Percentiles rank a stretch among this genome's conserved stretches.
Conservation (phyloP, 2,888 invertebrate genomes). For the Caenorhabditis japonica region DNA sequence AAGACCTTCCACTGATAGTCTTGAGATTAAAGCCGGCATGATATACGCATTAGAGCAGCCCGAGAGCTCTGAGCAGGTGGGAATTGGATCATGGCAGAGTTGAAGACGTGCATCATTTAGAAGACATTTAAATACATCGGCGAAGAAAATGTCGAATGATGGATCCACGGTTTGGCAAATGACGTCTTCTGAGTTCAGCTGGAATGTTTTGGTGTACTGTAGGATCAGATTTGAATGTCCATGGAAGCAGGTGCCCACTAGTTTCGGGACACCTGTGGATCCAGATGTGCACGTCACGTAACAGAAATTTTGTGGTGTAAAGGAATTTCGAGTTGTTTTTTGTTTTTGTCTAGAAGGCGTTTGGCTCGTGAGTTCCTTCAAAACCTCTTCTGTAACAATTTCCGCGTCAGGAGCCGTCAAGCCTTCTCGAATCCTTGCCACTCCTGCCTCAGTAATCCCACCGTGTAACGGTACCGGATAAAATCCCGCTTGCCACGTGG, state of each 20-base stretch:
- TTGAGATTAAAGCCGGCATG: slow-evolving; percentile 69
- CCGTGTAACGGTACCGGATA: slow-evolving; percentile 31
- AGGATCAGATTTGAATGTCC: slow-evolving; percentile 66
- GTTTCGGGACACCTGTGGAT: slow-evolving; percentile 71
- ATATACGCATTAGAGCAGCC: slow-evolving; percentile 65
- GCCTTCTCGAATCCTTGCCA: slow-evolving; percentile 1
- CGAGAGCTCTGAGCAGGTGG: slow-evolving; percentile 30
- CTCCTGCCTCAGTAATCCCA: not conserved
- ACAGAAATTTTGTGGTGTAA: slow-evolving; percentile 21
- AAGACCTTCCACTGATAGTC: slow-evolving; percentile 8
- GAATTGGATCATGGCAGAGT: slow-evolving; percentile 29
- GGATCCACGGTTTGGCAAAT: slow-evolving; percentile 73
- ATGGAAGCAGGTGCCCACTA: slow-evolving; percentile 59
- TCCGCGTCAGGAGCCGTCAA: not conserved
- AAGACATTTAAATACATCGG: slow-evolving; percentile 64
- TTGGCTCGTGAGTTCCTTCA: slow-evolving; percentile 3
- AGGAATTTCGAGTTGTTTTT: slow-evolving; percentile 8
- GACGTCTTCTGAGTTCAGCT: slow-evolving; percentile 30
- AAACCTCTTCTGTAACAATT: not conserved
- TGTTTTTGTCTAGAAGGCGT: not conserved
- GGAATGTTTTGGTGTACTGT: slow-evolving; percentile 61
- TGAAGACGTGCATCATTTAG: slow-evolving; percentile 51
- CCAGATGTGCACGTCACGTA: slow-evolving; percentile 73
- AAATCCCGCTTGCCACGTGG: slow-evolving; percentile 35
- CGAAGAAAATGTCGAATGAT: slow-evolving; percentile 75